Evolutionary conservation across 1,140 invertebrate species (phyloP).

Genomic region (Orchestia grillus): DNA sequence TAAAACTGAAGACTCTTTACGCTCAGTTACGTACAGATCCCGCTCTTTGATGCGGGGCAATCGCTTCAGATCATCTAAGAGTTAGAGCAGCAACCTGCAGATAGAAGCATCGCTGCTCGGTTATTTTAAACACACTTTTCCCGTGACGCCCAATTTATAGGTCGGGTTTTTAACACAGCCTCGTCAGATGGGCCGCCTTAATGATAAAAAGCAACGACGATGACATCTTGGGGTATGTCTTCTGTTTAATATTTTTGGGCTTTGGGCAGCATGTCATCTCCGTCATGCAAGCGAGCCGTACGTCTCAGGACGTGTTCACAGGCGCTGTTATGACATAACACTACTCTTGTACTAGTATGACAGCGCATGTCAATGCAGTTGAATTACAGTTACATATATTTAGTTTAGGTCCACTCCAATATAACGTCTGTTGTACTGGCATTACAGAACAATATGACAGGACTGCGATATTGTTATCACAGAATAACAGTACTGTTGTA

Average conservation of each 20-base stretch:
- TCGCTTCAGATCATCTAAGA: not conserved
- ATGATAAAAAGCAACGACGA: not conserved
- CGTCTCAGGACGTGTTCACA: too few species aligned
- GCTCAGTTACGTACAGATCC: not conserved
- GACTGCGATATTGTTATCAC: too few species aligned
- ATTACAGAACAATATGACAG: too few species aligned
- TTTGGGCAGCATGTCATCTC: not conserved
- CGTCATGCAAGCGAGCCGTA: not conserved
- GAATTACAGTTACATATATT: too few species aligned
- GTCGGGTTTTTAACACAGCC: not conserved
- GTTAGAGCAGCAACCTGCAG: not conserved
- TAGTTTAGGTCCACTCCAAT: too few species aligned
- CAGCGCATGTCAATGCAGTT: too few species aligned
- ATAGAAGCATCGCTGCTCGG: not conserved
- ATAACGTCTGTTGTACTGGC: too few species aligned
- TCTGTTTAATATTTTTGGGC: not conserved
- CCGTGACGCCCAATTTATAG: not conserved
- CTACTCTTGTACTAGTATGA: not conserved
- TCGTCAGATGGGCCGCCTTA: not conserved
- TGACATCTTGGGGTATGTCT: not conserved
- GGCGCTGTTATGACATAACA: not conserved
- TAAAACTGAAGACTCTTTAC: not conserved
- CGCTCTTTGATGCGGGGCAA: not conserved
- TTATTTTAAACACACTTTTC: not conserved
- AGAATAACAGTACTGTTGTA: not conserved